Percentiles rank a stretch among this genome's conserved stretches.
These are phyloP conservation scores for Spinibarbus caldwelli DNA, from an alignment of 2,797 vertebrate species.

Conservation along the genomic window DNA sequence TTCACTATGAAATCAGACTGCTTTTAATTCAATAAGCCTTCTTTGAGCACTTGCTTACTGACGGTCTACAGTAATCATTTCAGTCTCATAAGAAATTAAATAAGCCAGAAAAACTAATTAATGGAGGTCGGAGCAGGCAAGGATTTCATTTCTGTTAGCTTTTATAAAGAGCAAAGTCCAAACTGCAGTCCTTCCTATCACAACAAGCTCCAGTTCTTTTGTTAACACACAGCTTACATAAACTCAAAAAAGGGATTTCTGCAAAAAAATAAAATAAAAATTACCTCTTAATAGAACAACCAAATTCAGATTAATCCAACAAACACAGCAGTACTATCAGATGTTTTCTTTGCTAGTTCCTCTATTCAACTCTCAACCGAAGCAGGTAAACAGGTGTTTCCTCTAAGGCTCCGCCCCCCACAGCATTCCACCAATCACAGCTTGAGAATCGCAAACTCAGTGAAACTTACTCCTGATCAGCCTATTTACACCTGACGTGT, in stretches of 20 bases:
- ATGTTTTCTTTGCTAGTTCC: slow-evolving; percentile 22
- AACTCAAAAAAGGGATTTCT: neutral
- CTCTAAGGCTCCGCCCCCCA: slow-evolving; percentile 68
- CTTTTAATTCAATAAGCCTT: neutral
- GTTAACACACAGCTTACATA: neutral
- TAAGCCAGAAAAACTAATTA: neutral
- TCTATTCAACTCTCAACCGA: slow-evolving; percentile 65
- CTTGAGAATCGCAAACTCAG: neutral
- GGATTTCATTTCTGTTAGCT: slow-evolving; percentile 8
- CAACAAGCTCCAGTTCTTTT: neutral
- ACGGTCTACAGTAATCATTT: neutral
- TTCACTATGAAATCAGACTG: neutral
- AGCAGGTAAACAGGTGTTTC: slow-evolving; percentile 66
- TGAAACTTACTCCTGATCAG: neutral
- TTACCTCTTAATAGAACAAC: neutral
- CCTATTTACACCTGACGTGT: neutral
- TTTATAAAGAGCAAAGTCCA: slow-evolving; percentile 15
- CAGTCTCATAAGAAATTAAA: slow-evolving; percentile 16
- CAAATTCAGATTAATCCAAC: slow-evolving; percentile 7
- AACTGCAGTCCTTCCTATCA: neutral
- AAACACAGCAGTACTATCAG: slow-evolving; percentile 11
- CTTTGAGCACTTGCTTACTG: neutral
- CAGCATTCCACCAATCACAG: slow-evolving; percentile 34
- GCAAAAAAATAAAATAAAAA: neutral
- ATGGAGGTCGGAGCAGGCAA: neutral